Conservation (phyloP, 2,797 vertebrate species). For the Micrastur ruficollis region DNA sequence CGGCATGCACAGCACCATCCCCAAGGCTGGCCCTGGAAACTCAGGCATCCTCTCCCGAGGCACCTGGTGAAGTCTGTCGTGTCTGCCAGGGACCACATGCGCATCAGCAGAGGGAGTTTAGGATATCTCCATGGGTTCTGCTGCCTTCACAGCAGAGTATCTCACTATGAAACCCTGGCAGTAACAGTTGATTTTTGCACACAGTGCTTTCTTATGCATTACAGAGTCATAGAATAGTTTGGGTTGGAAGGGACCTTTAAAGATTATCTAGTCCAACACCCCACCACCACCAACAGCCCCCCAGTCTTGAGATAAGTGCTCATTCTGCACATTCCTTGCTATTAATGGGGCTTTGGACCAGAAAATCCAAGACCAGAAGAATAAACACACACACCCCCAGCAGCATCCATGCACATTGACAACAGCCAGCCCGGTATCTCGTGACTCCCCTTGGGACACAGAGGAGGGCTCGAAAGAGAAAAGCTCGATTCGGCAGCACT, state of each 20-base stretch:
- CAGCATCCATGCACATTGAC: not conserved
- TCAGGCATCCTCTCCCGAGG: not conserved
- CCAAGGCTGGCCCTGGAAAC: not conserved
- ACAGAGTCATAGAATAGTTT: too few relatives aligned
- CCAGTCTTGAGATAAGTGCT: not conserved
- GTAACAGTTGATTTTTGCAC: not conserved
- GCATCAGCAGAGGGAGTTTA: not conserved
- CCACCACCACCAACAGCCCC: not conserved
- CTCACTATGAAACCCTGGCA: not conserved
- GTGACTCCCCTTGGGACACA: not conserved
- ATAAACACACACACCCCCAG: not conserved
- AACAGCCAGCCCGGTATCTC: not conserved
- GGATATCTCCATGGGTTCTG: not conserved
- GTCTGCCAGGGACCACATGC: not conserved
- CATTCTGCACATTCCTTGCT: not conserved
- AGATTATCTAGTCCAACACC: not conserved
- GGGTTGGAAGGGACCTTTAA: not conserved
- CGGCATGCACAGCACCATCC: fast-evolving
- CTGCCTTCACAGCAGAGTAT: not conserved
- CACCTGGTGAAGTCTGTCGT: fast-evolving
- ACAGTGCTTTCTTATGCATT: not conserved
- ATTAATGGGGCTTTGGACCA: not conserved
- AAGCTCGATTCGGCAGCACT: not conserved
- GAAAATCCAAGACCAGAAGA: not conserved
- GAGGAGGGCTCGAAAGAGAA: not conserved